phyloP scores from a whole-genome alignment of 1,140 invertebrate species.

The Drosophila biarmipes region DNA sequence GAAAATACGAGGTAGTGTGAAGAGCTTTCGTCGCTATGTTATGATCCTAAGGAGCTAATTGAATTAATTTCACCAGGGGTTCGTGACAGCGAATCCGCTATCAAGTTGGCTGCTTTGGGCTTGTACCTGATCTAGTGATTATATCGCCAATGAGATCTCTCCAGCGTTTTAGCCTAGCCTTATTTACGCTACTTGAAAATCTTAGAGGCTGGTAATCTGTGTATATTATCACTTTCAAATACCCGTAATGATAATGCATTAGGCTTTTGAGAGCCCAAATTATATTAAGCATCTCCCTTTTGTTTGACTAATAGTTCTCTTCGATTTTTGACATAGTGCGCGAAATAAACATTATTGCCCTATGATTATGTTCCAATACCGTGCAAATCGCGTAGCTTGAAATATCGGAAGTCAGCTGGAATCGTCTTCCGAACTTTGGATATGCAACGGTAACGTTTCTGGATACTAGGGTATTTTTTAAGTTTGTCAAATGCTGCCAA shows the following conservation, averaged over 20 bases:
- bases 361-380: not conserved
- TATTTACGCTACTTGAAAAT: slow-evolving; percentile 1
- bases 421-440: not conserved
- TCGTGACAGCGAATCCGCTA: not conserved
- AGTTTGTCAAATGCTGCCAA: not conserved
- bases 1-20: not conserved
- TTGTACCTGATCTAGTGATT: not conserved
- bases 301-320: not conserved
- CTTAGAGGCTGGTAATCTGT: not conserved
- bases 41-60: not conserved
- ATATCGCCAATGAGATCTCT: not conserved
- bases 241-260: slow-evolving; percentile 3
- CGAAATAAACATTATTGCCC: not conserved
- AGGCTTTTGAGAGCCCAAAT: slow-evolving; percentile 1
- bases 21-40: not conserved
- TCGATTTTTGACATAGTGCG: not conserved
- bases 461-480: not conserved
- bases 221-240: slow-evolving; percentile 1
- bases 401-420: not conserved
- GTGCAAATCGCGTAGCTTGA: no score
- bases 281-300: no score
- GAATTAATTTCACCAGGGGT: not conserved
- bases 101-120: no score
- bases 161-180: not conserved
- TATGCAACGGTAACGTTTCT: not conserved